A percentile compares a stretch with the other conserved stretches of the same genome.
phyloP scores from a whole-genome alignment of 2,113 vertebrate species.

The Pseudois nayaur region DNA sequence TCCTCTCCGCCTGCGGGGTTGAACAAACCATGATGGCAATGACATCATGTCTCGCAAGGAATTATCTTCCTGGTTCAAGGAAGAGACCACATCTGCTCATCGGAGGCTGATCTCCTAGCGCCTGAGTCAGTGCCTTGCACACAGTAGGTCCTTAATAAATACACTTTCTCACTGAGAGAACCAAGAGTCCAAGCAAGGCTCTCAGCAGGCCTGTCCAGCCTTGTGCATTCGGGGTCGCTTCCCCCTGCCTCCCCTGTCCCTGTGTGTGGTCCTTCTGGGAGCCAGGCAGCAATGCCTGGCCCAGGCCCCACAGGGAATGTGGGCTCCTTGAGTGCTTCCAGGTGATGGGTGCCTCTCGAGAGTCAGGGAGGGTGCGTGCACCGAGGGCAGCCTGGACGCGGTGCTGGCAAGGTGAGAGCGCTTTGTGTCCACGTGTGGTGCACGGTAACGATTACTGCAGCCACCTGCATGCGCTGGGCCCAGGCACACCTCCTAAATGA shows the following conservation, averaged over 20 bases:
- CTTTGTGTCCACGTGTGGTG: neutral
- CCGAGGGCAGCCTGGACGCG: neutral
- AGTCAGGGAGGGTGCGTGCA: neutral
- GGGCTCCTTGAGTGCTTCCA: neutral
- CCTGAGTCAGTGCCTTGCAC: neutral
- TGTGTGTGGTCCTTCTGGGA: neutral
- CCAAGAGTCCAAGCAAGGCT: neutral
- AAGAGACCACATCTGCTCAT: neutral
- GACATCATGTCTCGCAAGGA: neutral
- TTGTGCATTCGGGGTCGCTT: rapidly evolving
- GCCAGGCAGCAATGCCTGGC: neutral
- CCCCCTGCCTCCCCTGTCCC: too few relatives aligned
- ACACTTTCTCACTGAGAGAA: neutral
- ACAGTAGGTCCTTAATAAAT: neutral
- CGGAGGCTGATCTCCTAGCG: neutral
- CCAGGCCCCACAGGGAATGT: neutral
- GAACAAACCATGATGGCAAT: neutral
- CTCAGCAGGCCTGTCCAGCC: neutral
- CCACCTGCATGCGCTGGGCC: neutral
- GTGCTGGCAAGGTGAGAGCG: neutral
- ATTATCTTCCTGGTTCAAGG: neutral
- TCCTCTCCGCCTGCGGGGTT: rapidly evolving
- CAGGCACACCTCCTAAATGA: neutral
- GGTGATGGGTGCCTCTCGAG: neutral
- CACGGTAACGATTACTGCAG: neutral